Evolutionary conservation across 2,797 vertebrate genomes (phyloP), one percentile per base, ranked within the genome.

Genomic region (Ctenopoma kingsleyae): DNA sequence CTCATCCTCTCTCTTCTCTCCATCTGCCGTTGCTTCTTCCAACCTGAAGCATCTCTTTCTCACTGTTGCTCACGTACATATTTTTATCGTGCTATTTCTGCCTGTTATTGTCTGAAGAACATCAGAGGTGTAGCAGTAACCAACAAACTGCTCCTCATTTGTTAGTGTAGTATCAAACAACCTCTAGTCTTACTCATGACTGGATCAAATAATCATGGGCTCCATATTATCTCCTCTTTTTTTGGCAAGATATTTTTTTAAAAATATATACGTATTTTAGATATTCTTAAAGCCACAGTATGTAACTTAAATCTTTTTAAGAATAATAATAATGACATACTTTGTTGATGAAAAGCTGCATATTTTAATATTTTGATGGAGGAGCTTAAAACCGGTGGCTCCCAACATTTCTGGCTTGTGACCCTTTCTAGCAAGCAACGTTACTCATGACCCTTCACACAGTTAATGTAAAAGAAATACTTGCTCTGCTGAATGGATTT

Each of bases 1-100:
- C 46, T 74, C 27, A 2, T 60, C 54, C n/a, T 76, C 51, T 75
- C 54, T 72, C 46, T 77, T 40, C 38, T 40, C 15, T 40, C 59
- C 52, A 59, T 76, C 72, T 74, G 56, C 66, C 4, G 7, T 8
- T 41, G 40, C 22, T 44, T 65, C 57, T 70, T 65, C 17, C 55
- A 59, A 68, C 65, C 64, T 80, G 49, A 35, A 63, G 60, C 57
- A 27, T 72, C 41, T 58, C 64, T 71, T 23, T 60, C 48, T 72
- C 30, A n/a, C 56, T 54, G 36, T 59, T 46, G 54, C 65, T 60
- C 54, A 61, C 54, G 32, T 15, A 10, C 4, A 3, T 70, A 72
- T 77, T 69, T 71, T 59, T 64, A 60, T 46, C 1, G 0, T 15
- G 27, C 25, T 62, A 52, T 63, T 71, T 40, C 25, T 49, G 43